A percentile compares a stretch with the other conserved stretches of the same genome.
phyloP scores from a whole-genome alignment of 2,113 vertebrate genomes.

The Felis chaus region DNA sequence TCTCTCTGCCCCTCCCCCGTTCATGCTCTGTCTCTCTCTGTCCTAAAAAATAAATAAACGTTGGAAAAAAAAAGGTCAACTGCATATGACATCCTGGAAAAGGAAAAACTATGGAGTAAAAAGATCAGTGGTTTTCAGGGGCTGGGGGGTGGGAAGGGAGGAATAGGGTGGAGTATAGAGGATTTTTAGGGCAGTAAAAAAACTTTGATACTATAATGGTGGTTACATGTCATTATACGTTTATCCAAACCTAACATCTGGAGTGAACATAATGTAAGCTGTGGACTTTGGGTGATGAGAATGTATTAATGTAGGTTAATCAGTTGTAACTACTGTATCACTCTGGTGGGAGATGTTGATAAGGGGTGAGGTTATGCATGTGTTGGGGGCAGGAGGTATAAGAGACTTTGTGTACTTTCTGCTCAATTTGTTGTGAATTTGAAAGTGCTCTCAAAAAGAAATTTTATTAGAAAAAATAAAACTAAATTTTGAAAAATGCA shows the following conservation, averaged over 20 bases:
- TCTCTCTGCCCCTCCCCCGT: no score
- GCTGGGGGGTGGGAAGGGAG: neutral
- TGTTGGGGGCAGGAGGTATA: neutral
- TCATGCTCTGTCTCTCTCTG: no score
- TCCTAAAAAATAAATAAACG: no score
- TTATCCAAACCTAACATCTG: neutral
- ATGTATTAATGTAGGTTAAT: neutral
- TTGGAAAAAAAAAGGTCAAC: neutral
- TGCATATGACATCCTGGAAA: neutral
- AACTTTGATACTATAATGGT: neutral
- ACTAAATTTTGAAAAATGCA: neutral
- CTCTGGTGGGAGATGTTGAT: neutral
- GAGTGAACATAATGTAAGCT: neutral
- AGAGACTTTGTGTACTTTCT: neutral
- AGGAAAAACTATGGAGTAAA: neutral
- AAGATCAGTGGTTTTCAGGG: neutral
- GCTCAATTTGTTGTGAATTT: neutral
- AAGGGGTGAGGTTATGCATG: neutral
- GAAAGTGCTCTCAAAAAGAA: neutral
- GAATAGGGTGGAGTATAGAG: neutral
- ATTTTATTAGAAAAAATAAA: neutral
- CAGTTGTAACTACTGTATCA: neutral
- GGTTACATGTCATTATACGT: neutral
- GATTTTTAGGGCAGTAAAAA: neutral
- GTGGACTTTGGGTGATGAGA: neutral